phyloP scores from a whole-genome alignment of 2,797 vertebrate genomes.

The Oophaga sylvatica region DNA sequence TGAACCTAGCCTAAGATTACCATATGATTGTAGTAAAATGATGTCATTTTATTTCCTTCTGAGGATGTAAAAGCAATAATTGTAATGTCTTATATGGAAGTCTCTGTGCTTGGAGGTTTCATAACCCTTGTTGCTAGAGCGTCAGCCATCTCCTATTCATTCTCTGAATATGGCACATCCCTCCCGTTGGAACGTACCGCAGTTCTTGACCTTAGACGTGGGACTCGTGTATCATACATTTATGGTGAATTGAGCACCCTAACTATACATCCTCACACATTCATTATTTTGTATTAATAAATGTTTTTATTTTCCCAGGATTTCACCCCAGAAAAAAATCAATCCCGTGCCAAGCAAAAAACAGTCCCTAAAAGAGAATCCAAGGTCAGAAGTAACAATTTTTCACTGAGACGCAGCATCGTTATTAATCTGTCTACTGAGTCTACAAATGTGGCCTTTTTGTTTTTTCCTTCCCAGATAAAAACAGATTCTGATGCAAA shows the following conservation, averaged over 20 bases:
- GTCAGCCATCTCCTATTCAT: not conserved
- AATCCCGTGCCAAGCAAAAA: constrained; percentile 66
- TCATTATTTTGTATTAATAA: not conserved
- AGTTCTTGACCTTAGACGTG: too few relatives aligned
- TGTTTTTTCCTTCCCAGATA: constrained; percentile 70
- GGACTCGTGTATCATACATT: too few relatives aligned
- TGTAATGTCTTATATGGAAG: not conserved
- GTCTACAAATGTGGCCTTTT: not conserved
- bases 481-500: constrained; percentile 86
- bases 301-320: constrained; percentile 75
- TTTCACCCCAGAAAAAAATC: constrained; percentile 93
- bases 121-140: not conserved
- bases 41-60: not conserved
- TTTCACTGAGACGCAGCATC: too few relatives aligned
- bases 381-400: constrained; percentile 68
- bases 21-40: not conserved
- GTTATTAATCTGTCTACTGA: not conserved
- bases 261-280: not conserved
- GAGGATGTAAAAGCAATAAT: not conserved
- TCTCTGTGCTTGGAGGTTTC: not conserved
- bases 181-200: too few relatives aligned
- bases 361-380: constrained; percentile 69
- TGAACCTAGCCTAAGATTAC: too few relatives aligned
- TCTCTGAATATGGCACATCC: not conserved
- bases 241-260: too few relatives aligned